Percentiles rank a stretch among this genome's conserved stretches.
These are phyloP conservation scores for Lepidurus arcticus DNA, from an alignment of 1,140 invertebrate species.

Conservation along the genomic window DNA sequence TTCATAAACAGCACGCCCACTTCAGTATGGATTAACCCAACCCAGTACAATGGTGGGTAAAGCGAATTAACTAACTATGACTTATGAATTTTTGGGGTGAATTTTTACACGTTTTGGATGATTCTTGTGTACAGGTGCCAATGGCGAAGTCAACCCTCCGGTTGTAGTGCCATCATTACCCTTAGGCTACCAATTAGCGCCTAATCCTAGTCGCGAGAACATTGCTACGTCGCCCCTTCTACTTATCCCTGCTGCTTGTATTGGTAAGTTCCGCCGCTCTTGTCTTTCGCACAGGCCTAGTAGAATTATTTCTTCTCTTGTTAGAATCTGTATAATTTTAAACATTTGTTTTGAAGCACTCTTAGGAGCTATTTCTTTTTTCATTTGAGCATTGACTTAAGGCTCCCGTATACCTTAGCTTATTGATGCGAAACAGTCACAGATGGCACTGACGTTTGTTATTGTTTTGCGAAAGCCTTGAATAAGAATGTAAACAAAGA, in stretches of 20 bases:
- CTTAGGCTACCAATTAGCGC: slow-evolving; percentile 15
- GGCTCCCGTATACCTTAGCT: no score
- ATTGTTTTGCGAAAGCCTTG: no score
- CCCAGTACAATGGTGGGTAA: background rate
- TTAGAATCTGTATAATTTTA: no score
- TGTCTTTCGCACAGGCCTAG: slow-evolving; percentile 34
- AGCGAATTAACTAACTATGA: background rate
- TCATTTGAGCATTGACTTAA: no score
- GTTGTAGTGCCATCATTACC: slow-evolving; percentile 12
- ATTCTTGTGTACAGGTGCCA: background rate
- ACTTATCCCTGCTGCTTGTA: slow-evolving; percentile 32
- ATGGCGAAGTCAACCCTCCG: slow-evolving; percentile 12
- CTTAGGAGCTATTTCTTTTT: no score
- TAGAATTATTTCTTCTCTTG: no score
- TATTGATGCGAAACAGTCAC: no score
- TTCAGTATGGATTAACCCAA: slow-evolving; percentile 1
- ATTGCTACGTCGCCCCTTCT: slow-evolving; percentile 39
- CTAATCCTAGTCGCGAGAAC: slow-evolving; percentile 8
- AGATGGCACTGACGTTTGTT: no score
- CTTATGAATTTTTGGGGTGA: background rate
- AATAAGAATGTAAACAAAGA: no score
- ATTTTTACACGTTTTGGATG: background rate
- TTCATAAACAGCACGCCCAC: slow-evolving; percentile 12
- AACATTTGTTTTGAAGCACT: no score
- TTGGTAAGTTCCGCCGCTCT: slow-evolving; percentile 39